Evolutionary conservation across 2,113 vertebrate species (phyloP).

Genomic region (Saccopteryx bilineata): DNA sequence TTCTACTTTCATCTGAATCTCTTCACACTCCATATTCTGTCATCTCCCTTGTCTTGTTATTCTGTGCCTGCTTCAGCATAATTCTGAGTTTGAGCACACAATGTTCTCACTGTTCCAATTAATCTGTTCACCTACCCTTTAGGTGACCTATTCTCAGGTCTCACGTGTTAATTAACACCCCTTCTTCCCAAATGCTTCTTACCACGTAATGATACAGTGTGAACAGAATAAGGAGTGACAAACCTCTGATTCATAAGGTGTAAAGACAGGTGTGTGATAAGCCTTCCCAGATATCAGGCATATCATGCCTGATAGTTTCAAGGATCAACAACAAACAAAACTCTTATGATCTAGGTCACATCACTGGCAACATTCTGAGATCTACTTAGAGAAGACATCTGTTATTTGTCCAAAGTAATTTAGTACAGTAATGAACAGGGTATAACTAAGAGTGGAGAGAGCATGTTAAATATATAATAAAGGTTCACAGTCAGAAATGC

Average conservation of each 20-base stretch:
- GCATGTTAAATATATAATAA: not conserved
- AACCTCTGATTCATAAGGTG: slow-evolving; percentile 52
- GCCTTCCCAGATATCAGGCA: not conserved
- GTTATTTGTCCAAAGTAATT: slow-evolving; percentile 16
- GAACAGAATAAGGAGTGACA: not conserved
- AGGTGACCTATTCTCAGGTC: slow-evolving; percentile 64
- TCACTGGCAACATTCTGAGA: not conserved
- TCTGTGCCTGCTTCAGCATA: slow-evolving; percentile 65
- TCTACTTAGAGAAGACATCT: not conserved
- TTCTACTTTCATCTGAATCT: slow-evolving; percentile 19
- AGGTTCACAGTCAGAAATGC: not conserved
- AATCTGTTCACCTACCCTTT: slow-evolving; percentile 72
- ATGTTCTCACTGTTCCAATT: slow-evolving; percentile 56
- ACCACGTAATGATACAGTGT: not conserved
- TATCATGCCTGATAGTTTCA: not conserved
- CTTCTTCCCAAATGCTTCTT: slow-evolving; percentile 40
- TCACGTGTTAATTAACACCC: slow-evolving; percentile 74
- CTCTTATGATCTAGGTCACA: not conserved
- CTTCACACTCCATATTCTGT: slow-evolving; percentile 16
- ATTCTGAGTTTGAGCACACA: slow-evolving; percentile 75
- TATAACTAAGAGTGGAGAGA: not conserved
- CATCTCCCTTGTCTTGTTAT: slow-evolving; percentile 50
- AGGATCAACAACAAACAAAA: not conserved
- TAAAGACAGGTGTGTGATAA: not conserved
- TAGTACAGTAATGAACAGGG: not conserved